phyloP scores from a whole-genome alignment of 2,113 vertebrate genomes.

The Columba livia region DNA sequence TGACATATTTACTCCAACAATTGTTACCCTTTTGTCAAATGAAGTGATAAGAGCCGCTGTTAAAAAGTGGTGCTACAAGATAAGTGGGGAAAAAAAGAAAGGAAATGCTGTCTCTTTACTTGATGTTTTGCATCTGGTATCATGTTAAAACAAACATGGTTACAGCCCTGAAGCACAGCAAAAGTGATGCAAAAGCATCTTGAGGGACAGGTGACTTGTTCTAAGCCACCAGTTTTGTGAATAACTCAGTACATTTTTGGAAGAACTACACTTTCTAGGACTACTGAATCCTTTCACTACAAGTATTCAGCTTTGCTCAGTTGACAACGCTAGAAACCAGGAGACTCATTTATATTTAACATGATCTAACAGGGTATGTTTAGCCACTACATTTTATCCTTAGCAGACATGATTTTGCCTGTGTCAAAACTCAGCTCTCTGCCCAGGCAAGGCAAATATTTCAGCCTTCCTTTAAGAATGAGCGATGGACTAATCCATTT shows the following conservation, averaged over 20 bases:
- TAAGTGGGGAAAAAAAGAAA: neutral
- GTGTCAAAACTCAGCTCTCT: conserved; percentile 55
- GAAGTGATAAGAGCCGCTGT: conserved; percentile 48
- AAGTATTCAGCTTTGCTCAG: conserved; percentile 49
- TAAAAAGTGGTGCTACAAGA: conserved; percentile 24
- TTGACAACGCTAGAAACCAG: conserved; percentile 54
- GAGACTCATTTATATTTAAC: conserved; percentile 12
- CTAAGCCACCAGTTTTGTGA: neutral
- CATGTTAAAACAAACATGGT: conserved; percentile 14
- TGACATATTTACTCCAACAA: conserved; percentile 47
- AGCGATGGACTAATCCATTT: conserved; percentile 66
- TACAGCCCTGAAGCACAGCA: conserved; percentile 47
- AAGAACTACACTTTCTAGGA: neutral
- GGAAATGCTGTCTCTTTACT: neutral
- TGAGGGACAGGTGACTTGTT: conserved; percentile 1
- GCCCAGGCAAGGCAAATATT: conserved; percentile 63
- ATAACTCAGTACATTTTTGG: neutral
- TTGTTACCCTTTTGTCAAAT: neutral
- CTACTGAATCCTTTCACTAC: conserved; percentile 42
- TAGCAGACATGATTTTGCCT: conserved; percentile 49
- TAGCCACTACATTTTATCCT: conserved; percentile 9
- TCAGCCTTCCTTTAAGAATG: conserved; percentile 64
- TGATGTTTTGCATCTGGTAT: neutral
- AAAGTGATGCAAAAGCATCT: conserved; percentile 37
- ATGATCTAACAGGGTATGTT: conserved; percentile 52